Evolutionary conservation across 2,797 vertebrate species (phyloP).

Genomic region (Typhlichthys eigenmanni): DNA sequence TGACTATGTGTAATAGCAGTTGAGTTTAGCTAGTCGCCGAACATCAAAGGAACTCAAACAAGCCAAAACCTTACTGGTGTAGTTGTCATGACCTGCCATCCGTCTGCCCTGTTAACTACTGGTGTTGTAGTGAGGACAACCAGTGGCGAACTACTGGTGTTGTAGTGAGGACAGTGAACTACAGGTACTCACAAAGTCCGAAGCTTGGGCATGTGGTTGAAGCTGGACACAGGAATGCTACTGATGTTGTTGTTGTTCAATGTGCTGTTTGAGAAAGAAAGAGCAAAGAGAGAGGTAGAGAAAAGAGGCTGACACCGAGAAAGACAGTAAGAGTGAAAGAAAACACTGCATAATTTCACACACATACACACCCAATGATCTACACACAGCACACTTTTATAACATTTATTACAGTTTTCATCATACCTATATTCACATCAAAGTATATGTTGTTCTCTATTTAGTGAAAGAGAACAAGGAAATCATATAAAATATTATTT

Average conservation of each 20-base stretch:
- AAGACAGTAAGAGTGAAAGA: background rate
- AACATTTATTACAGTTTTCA: no score
- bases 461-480: no score
- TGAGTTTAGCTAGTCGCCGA: no score
- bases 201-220: conserved; percentile 98
- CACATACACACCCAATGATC: background rate
- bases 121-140: background rate
- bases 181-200: conserved; percentile 89
- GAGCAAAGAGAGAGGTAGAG: background rate
- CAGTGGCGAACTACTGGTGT: conserved; percentile 22
- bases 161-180: background rate
- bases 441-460: no score
- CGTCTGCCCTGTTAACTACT: no score
- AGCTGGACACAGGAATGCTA: conserved; percentile 93
- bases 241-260: conserved; percentile 98
- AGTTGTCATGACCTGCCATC: no score
- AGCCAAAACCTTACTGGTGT: no score
- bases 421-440: no score
- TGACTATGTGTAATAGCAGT: no score
- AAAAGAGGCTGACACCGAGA: background rate
- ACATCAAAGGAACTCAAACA: no score
- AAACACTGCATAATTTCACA: background rate
- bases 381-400: background rate
- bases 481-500: no score
- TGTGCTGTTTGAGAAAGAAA: conserved; percentile 74